Evolutionary conservation across 1,140 invertebrate species (phyloP).

Genomic region (Tenebrio molitor): DNA sequence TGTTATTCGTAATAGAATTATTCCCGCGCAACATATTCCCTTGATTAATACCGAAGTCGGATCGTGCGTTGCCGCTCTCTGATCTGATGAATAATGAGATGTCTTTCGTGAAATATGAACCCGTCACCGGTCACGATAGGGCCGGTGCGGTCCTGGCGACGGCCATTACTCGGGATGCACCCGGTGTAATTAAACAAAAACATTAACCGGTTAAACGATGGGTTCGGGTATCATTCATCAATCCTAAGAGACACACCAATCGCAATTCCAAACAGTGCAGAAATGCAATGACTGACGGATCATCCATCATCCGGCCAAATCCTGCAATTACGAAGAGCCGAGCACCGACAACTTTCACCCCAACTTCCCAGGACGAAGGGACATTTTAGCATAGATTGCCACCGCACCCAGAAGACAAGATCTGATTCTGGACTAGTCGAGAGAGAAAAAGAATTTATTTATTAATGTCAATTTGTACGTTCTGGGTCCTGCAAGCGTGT

Average conservation of each 20-base stretch:
- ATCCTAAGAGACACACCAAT: slow-evolving; percentile 45
- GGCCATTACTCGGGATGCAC: background rate
- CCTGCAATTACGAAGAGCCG: slow-evolving; percentile 41
- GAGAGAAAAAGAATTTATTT: too few relatives aligned
- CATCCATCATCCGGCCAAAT: slow-evolving; percentile 49
- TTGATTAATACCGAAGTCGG: slow-evolving; percentile 32
- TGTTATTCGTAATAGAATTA: slow-evolving; percentile 38
- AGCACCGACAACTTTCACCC: too few relatives aligned
- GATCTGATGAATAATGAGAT: slow-evolving; percentile 27
- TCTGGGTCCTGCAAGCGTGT: too few relatives aligned
- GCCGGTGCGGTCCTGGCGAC: background rate
- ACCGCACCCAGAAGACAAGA: too few relatives aligned
- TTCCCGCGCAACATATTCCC: slow-evolving; percentile 27
- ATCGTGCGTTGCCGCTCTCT: background rate
- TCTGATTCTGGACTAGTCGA: too few relatives aligned
- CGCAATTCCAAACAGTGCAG: slow-evolving; percentile 53
- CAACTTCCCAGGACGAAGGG: slow-evolving; percentile 1
- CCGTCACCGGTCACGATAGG: background rate
- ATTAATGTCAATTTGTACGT: too few relatives aligned
- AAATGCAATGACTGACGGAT: slow-evolving; percentile 48
- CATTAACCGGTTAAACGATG: slow-evolving; percentile 32
- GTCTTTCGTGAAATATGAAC: background rate
- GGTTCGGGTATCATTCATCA: slow-evolving; percentile 47
- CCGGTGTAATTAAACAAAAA: slow-evolving; percentile 30
- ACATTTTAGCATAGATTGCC: too few relatives aligned